A percentile compares a stretch with the other conserved stretches of the same genome.
phyloP scores from a whole-genome alignment of 2,113 vertebrate species.

The Mungos mungo region DNA sequence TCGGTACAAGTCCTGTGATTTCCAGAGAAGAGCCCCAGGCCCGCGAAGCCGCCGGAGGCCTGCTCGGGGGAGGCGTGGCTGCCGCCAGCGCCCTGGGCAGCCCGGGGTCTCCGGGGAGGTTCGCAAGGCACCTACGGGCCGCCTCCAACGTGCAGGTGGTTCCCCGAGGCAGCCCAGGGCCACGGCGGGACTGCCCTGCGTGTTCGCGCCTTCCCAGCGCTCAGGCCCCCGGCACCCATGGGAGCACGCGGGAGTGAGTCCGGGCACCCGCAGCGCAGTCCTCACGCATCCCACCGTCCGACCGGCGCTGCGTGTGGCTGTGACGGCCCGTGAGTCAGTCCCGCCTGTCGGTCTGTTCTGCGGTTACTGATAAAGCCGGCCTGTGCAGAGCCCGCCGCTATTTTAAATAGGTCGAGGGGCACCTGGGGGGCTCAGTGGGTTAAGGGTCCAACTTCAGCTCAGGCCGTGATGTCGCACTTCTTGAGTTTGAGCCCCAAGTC shows the following conservation, averaged over 20 bases:
- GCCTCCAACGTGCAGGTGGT: fast-evolving
- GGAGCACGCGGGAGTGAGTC: fast-evolving
- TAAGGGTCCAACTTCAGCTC: too few relatives aligned
- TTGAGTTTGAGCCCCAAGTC: too few relatives aligned
- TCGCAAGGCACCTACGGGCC: not conserved
- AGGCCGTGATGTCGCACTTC: too few relatives aligned
- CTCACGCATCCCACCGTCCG: not conserved
- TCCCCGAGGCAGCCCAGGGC: not conserved
- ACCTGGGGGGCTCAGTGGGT: too few relatives aligned
- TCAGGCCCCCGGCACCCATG: fast-evolving
- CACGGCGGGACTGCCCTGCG: fast-evolving
- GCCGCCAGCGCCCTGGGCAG: fast-evolving
- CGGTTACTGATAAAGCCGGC: not conserved
- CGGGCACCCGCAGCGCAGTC: fast-evolving
- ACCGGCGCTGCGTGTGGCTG: fast-evolving
- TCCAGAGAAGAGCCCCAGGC: fast-evolving
- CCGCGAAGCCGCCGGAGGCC: fast-evolving
- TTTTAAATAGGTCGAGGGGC: not conserved
- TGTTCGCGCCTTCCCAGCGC: fast-evolving
- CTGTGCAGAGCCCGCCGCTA: not conserved
- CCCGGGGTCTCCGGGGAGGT: fast-evolving
- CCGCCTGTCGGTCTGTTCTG: not conserved
- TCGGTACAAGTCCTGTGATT: fast-evolving
- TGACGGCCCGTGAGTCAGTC: fast-evolving
- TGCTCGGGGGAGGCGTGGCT: too few relatives aligned